Base-by-base conservation (phyloP, 2,888 invertebrate species). In the Epirrhoe alternata region DNA sequence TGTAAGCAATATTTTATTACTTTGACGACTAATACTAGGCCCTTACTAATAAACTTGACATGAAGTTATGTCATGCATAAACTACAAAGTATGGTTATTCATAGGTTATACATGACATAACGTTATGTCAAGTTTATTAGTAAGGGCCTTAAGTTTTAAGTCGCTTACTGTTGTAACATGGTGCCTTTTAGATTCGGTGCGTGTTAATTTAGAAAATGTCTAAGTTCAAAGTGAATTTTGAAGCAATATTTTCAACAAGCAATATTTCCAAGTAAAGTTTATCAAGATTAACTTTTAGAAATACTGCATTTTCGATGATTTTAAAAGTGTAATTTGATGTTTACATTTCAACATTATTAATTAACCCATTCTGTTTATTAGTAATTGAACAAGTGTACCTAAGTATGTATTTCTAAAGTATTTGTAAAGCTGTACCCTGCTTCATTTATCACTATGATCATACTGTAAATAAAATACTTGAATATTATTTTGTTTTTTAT, bases 131-230 rank as follows among this genome's bases (percentile, higher is more conserved):
- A n/a, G n/a, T n/a, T n/a, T n/a, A n/a, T n/a, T n/a, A n/a, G n/a
- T n/a, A n/a, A n/a, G n/a, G n/a, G n/a, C n/a, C n/a, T 51, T 62
- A 57, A 35, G 52, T 12, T 42, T 54, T 30, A 50, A 16, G n/a
- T 63, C 33, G 33, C 57, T 49, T 17, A 47, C 30, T 70, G 52
- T 63, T 64, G 60, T 66, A 68, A 71, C 60, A 69, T 73, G 83
- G 85, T 85, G 85, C 85, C 85, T 82, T 85, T 64, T 52, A 69
- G 74, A 75, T 76, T 70, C 79, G 83, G 82, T 84, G 85, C 84
- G 66, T 69, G 66, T 73, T 71, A 66, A 66, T 51, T 69, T 64
- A 55, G 1, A 35, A 51, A 58, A 55, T 45, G 54, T 64, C 35
- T 14, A 50, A 30, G 24, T 55, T 53, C 47, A 53, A 61, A 35